Evolutionary conservation across 2,888 invertebrate genomes (phyloP).

Genomic region (Hypsopygia costalis): DNA sequence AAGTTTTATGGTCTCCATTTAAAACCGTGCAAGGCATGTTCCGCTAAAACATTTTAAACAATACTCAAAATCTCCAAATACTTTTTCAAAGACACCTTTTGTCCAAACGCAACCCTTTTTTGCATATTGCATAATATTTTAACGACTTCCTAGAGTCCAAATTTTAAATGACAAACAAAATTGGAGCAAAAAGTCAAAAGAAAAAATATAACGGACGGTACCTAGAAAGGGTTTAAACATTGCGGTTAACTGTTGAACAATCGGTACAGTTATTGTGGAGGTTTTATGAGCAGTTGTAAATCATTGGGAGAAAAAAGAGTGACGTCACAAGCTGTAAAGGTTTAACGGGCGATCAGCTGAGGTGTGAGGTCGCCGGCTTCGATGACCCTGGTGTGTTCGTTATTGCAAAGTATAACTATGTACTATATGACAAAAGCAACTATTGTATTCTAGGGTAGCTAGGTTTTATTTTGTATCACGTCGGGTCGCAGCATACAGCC

Average conservation of each 20-base stretch:
- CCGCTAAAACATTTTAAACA: slow-evolving; percentile 32
- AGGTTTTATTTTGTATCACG: too few species aligned
- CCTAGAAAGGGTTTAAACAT: slow-evolving; percentile 77
- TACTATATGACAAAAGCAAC: too few species aligned
- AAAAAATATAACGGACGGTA: slow-evolving; percentile 52
- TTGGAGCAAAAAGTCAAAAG: slow-evolving; percentile 64
- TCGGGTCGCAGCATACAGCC: too few species aligned
- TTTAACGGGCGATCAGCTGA: slow-evolving; percentile 76
- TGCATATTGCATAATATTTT: slow-evolving; percentile 68
- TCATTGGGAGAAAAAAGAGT: slow-evolving; percentile 70
- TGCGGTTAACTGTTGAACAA: slow-evolving; percentile 79
- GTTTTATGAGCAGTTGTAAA: slow-evolving; percentile 72
- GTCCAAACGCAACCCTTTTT: slow-evolving; percentile 59
- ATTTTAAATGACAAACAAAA: slow-evolving; percentile 50
- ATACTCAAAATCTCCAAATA: slow-evolving; percentile 40
- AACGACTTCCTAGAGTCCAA: slow-evolving; percentile 51
- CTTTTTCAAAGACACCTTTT: slow-evolving; percentile 36
- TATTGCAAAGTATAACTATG: slow-evolving; percentile 12
- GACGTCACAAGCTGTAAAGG: slow-evolving; percentile 72
- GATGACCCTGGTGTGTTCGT: slow-evolving; percentile 28
- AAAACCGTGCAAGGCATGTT: slow-evolving; percentile 31
- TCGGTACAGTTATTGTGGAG: slow-evolving; percentile 74
- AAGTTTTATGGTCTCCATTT: slow-evolving; percentile 23
- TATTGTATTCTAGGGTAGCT: too few species aligned
- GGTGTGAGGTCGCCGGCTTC: slow-evolving; percentile 50